Evolutionary conservation across 2,797 vertebrate genomes (phyloP).

Genomic region (Linurgus olivaceus): DNA sequence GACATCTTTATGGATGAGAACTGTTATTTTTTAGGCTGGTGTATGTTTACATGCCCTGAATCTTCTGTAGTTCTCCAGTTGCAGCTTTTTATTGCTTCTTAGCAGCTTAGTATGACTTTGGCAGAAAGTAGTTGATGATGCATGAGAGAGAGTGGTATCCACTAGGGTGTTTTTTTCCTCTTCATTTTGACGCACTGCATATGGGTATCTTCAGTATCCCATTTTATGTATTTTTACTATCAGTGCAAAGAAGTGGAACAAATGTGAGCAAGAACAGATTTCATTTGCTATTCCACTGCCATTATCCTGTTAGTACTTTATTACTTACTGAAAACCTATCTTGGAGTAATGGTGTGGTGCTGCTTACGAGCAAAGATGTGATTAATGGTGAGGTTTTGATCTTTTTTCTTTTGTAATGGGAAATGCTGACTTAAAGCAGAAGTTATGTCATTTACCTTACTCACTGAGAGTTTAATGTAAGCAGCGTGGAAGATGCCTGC

Average conservation of each 20-base stretch:
- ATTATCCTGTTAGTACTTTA: constrained; percentile 59
- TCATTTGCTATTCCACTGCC: constrained; percentile 42
- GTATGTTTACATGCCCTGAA: neutral
- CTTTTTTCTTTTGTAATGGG: constrained; percentile 3
- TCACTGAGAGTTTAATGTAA: neutral
- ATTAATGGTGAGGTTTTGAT: constrained; percentile 45
- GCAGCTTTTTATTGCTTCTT: constrained; percentile 22
- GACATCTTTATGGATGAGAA: neutral
- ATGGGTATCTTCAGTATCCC: constrained; percentile 5
- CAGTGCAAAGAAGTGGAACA: constrained; percentile 55
- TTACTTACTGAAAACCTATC: constrained; percentile 41
- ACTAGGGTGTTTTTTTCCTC: neutral
- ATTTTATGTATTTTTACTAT: constrained; percentile 57
- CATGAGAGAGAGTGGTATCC: constrained; percentile 3
- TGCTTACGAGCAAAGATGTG: constrained; percentile 24
- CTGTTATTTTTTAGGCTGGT: neutral
- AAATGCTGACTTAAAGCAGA: neutral
- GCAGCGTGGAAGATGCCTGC: neutral
- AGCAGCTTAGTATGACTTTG: neutral
- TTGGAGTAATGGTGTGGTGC: constrained; percentile 18
- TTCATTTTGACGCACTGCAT: neutral
- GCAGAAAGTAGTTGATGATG: constrained; percentile 19
- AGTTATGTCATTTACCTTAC: constrained; percentile 27
- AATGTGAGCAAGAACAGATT: constrained; percentile 44
- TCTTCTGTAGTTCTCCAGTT: neutral